Conservation (phyloP, 2,797 vertebrate genomes). For the Coranthus polyacanthus region DNA sequence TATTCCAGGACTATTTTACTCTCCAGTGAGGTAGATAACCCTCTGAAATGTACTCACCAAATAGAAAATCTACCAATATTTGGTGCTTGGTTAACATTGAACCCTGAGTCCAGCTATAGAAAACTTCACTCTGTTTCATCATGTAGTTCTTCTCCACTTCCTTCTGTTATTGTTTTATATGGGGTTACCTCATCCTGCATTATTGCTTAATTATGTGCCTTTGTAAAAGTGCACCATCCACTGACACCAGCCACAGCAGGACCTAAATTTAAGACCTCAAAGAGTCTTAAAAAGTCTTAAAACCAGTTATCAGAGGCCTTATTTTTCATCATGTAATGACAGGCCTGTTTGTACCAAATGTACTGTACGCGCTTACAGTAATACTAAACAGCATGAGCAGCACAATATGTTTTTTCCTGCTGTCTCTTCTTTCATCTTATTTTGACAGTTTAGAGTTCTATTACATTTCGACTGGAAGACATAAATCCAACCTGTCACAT, state of each 20-base stretch:
- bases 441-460: conserved; percentile 1
- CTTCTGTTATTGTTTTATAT: conserved; percentile 17
- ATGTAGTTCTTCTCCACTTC: conserved; percentile 3
- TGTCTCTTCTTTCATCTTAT: conserved; percentile 15
- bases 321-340: conserved; percentile 56
- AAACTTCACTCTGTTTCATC: too few species aligned
- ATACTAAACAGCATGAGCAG: conserved; percentile 14
- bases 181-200: conserved; percentile 29
- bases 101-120: too few species aligned
- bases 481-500: not conserved
- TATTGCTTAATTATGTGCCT: conserved; percentile 54
- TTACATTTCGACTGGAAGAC: not conserved
- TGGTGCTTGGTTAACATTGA: too few species aligned
- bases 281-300: conserved; percentile 38
- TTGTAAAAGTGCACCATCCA: conserved; percentile 26
- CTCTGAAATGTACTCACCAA: too few species aligned
- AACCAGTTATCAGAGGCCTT: conserved; percentile 46
- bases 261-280: conserved; percentile 44
- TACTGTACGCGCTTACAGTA: conserved; percentile 8
- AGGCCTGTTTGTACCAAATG: conserved; percentile 22
- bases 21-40: too few species aligned
- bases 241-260: conserved; percentile 25
- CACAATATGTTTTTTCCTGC: conserved; percentile 9
- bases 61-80: too few species aligned
- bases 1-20: too few species aligned